phyloP scores from a whole-genome alignment of 2,888 invertebrate genomes.

The Boloria selene region DNA sequence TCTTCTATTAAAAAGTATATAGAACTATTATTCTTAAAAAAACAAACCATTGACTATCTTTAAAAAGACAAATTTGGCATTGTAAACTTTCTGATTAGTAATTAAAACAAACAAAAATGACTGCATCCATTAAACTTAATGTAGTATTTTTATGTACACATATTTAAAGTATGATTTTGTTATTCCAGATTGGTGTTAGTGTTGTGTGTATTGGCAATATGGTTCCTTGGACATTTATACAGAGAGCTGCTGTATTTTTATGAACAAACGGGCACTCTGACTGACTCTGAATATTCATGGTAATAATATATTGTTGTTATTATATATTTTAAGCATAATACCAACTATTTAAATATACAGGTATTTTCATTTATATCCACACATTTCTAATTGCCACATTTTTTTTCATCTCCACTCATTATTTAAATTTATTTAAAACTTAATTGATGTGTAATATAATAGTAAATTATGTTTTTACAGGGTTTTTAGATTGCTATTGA shows the following conservation, averaged over 20 bases:
- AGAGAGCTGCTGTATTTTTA: conserved; percentile 54
- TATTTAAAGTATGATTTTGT: not conserved
- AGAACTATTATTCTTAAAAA: no score
- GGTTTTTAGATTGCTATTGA: conserved; percentile 89
- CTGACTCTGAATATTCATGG: conserved; percentile 69
- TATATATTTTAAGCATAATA: no score
- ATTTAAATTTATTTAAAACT: not conserved
- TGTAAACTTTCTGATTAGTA: no score
- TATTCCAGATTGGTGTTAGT: conserved; percentile 51
- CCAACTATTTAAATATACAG: no score
- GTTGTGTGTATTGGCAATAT: conserved; percentile 52
- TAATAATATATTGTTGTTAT: conserved; percentile 42
- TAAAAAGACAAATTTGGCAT: no score
- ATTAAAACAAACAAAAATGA: not conserved
- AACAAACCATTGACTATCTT: no score
- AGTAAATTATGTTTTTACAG: conserved; percentile 61
- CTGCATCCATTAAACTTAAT: no score
- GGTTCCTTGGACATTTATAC: conserved; percentile 59
- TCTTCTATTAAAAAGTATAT: no score
- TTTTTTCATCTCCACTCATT: no score
- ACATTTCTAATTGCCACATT: no score
- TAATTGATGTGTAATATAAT: not conserved
- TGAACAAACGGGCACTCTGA: conserved; percentile 58
- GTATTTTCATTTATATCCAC: no score
- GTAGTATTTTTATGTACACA: no score